A percentile compares a stretch with the other conserved stretches of the same genome.
phyloP scores from a whole-genome alignment of 2,888 invertebrate genomes.

The Mesoligia furuncula region DNA sequence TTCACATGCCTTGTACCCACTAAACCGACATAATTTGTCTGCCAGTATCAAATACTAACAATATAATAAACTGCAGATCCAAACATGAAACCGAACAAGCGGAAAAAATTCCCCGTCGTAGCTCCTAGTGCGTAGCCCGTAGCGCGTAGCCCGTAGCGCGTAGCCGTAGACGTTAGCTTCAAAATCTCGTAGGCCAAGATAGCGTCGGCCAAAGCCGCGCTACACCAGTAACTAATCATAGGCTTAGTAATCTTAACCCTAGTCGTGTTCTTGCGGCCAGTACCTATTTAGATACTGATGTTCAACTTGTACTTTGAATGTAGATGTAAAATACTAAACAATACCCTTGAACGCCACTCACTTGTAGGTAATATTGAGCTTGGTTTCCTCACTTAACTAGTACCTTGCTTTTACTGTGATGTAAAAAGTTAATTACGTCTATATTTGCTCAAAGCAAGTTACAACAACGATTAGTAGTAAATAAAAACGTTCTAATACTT shows the following conservation, averaged over 20 bases:
- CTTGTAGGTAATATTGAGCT: neutral
- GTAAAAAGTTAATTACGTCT: neutral
- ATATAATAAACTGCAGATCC: constrained; percentile 14
- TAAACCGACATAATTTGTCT: neutral
- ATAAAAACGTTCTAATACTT: neutral
- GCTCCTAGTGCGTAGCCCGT: neutral
- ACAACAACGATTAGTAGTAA: neutral
- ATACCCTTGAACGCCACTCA: too few relatives aligned
- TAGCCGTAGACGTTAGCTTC: constrained; percentile 28
- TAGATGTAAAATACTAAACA: neutral
- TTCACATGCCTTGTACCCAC: neutral
- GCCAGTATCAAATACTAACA: neutral
- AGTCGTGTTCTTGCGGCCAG: constrained; percentile 54
- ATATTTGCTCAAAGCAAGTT: neutral
- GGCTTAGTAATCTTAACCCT: constrained; percentile 47
- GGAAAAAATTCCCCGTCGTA: constrained; percentile 16
- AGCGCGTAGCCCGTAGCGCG: constrained; percentile 26
- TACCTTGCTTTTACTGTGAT: neutral
- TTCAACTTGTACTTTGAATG: constrained; percentile 22
- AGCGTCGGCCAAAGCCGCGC: constrained; percentile 43
- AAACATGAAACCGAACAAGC: constrained; percentile 21
- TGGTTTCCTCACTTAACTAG: neutral
- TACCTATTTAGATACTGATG: constrained; percentile 37
- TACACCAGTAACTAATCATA: constrained; percentile 44
- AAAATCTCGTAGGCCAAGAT: constrained; percentile 58